Base-by-base conservation (phyloP, 2,113 vertebrate genomes). In the Menidia beryllina region DNA sequence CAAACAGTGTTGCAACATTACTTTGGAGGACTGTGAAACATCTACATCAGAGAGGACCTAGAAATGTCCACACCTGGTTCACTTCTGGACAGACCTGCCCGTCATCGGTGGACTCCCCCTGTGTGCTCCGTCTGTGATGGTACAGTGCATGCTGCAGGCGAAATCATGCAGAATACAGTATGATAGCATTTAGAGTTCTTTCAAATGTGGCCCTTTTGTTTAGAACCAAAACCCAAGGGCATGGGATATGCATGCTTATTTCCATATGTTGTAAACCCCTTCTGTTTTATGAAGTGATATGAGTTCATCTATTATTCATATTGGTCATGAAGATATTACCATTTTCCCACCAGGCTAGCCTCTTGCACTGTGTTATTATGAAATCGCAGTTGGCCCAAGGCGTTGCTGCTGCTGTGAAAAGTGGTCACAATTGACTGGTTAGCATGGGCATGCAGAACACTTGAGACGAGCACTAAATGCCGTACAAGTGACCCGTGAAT, bases 21-120 rank as follows among this genome's bases (percentile, higher is more conserved):
- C 87, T 95, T 95, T 73, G 95, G 93, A 82, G 94, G 91, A 92
- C 95, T 94, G 90, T 96, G 95, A 83, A 96, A 96, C 59, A 97
- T 94, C 84, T 95, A 96, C 96, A 97, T 96, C 91, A 97, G 95
- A 92, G 96, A 95, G 47, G 95, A 98, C 95, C 95, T 96, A 87
- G 39, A 93, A 89, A 75, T 88, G 81, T 75, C 83, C 77, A 85
- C 75, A 77, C 71, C 59, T 19, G 45, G 79, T 85, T 87, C 85
- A 90, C 83, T 54, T 85, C 50, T 76, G 85, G 84, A 89, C 76
- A 80, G 77, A 71, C 65, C 59, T 61, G 68, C 72, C 72, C 58
- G 79, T 86, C 84, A 75, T 23, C 57, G 78, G 15, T 13, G 53
- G 53, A 68, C 85, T 78, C 79, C 81, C 87, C 12, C 84, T 84